These are phyloP conservation scores for Carterocephalus palaemon DNA, from an alignment of 2,888 invertebrate species.

Conservation along the genomic window DNA sequence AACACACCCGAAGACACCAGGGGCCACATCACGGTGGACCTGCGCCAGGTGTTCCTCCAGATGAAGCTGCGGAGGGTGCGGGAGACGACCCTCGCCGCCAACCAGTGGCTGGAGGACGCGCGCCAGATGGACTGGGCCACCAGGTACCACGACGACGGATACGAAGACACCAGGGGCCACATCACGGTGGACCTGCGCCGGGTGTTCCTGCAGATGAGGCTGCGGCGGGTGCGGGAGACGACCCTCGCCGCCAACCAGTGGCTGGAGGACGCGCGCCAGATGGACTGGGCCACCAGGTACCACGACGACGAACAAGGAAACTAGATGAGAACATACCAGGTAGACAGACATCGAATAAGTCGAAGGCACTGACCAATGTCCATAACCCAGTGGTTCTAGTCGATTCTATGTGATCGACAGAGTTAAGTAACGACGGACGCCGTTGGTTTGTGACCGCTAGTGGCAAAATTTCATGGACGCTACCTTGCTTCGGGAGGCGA, in stretches of 20 bases:
- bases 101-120: constrained; percentile 73
- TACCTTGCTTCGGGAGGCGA: no score
- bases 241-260: constrained; percentile 76
- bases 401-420: no score
- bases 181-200: constrained; percentile 78
- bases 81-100: constrained; percentile 76
- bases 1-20: constrained; percentile 40
- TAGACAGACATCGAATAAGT: no score
- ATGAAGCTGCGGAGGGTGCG: constrained; percentile 68
- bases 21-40: constrained; percentile 69
- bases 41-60: constrained; percentile 80
- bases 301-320: constrained; percentile 39
- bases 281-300: constrained; percentile 74
- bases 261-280: constrained; percentile 68
- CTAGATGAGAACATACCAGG: no score
- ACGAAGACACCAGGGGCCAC: constrained; percentile 48
- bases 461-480: no score
- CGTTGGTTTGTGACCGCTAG: no score
- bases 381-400: no score
- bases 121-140: constrained; percentile 75
- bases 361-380: no score
- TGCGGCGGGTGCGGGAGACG: constrained; percentile 67
- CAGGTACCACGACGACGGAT: constrained; percentile 43
- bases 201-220: constrained; percentile 78
- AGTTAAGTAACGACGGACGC: no score